Evolutionary conservation across 2,797 vertebrate genomes (phyloP).

Genomic region (Microctenopoma stevenorrisi): DNA sequence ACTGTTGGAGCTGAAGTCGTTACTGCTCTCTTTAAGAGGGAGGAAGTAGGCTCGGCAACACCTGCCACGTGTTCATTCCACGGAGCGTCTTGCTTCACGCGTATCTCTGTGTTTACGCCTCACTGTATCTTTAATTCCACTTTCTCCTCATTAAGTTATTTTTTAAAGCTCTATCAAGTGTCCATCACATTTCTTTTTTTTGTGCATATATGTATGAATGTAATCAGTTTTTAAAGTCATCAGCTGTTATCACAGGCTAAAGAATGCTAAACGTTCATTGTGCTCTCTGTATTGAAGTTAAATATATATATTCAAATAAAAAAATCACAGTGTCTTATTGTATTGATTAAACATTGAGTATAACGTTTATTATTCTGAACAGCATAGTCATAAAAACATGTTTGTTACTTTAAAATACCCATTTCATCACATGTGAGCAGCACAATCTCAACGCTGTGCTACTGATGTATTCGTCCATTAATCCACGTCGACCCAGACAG

Average conservation of each 20-base stretch:
- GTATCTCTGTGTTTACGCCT: not conserved
- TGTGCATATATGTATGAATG: conserved; percentile 19
- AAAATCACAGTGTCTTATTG: not conserved
- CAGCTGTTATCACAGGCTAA: conserved; percentile 20
- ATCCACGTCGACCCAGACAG: too few species aligned
- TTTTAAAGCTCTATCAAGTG: conserved; percentile 1
- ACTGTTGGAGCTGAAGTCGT: not conserved
- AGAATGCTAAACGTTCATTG: conserved; percentile 1
- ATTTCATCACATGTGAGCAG: not conserved
- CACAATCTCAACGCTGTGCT: too few species aligned
- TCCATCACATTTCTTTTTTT: conserved; percentile 41
- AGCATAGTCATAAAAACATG: not conserved
- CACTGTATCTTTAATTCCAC: not conserved
- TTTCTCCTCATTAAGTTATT: conserved; percentile 11
- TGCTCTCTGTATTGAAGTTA: conserved; percentile 6
- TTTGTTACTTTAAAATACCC: not conserved
- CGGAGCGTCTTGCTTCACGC: not conserved
- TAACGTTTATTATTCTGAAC: not conserved
- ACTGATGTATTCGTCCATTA: not conserved
- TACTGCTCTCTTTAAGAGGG: not conserved
- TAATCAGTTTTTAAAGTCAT: not conserved
- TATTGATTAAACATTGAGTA: not conserved
- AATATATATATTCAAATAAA: conserved; percentile 36
- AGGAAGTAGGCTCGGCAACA: not conserved
- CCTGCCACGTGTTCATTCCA: conserved; percentile 13